Evolutionary conservation across 2,113 vertebrate genomes (phyloP), one percentile per base, ranked within the genome.

Genomic region (Maccullochella peelii): DNA sequence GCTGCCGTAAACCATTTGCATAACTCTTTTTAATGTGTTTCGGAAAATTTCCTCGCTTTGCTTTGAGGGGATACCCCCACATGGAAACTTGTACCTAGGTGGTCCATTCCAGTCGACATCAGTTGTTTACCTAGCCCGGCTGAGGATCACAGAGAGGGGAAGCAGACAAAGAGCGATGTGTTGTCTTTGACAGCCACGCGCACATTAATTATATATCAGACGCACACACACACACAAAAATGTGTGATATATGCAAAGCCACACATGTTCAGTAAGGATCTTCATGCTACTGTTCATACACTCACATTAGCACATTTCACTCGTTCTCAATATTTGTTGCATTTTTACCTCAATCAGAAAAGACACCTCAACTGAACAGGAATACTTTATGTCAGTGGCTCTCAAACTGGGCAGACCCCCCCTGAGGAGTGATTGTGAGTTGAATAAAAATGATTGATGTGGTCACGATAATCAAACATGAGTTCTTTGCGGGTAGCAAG

Each of bases 41-140:
- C 88, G 94, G 94, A 95, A 95, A 94, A 92, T 93, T 65, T 91
- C 57, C 78, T 62, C 16, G 80, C 88, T 80, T 89, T 67, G 86
- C 91, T 94, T 94, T 93, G 87, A 92, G 91, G 93, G 95, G 90
- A 93, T 93, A 93, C 93, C 92, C 93, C 91, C 85, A 91, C 86
- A 91, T 95, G 94, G 95, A 96, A 95, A 95, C 93, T 93, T 94
- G 77, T 90, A 93, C 94, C 91, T 95, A 95, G 95, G 95, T 96
- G 95, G 95, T 96, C 95, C 91, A 89, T 93, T 95, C 93, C 94
- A 91, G 88, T 85, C 86, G 65, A 88, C 94, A 93, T 88, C 86
- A 82, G 88, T 92, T 95, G 95, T 95, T 96, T 96, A 96, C 91
- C 86, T 85, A 91, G 90, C 86, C 61, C 74, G 83, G 90, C 90